phyloP scores from a whole-genome alignment of 2,797 vertebrate species.

The Sebastes trivittatus region DNA sequence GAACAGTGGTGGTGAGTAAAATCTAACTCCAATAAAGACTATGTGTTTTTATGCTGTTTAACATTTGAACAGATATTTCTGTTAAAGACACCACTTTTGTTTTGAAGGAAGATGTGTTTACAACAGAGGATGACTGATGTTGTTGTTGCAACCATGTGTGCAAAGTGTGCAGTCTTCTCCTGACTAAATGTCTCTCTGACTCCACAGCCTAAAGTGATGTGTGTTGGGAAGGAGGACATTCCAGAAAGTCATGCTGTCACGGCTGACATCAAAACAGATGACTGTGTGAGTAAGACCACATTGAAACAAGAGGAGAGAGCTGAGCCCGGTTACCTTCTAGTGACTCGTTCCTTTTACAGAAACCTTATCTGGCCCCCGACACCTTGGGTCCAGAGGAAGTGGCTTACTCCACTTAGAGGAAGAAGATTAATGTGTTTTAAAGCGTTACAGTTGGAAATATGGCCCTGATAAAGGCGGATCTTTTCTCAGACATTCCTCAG shows the following conservation, averaged over 20 bases:
- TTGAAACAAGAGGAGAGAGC: not conserved
- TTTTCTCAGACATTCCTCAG: slow-evolving; percentile 65
- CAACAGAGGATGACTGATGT: not conserved
- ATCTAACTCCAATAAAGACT: not conserved
- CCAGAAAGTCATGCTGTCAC: slow-evolving; percentile 10
- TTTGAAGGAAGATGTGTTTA: not conserved
- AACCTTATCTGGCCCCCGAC: slow-evolving; percentile 25
- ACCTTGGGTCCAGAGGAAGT: slow-evolving; percentile 38
- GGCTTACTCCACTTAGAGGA: not conserved
- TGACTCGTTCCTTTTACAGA: not conserved
- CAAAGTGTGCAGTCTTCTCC: not conserved
- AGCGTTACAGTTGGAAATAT: slow-evolving; percentile 33
- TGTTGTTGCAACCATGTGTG: not conserved
- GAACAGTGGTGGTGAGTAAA: slow-evolving; percentile 20
- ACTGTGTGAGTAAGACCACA: slow-evolving; percentile 69
- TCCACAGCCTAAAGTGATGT: slow-evolving; percentile 49
- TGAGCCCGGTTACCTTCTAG: not conserved
- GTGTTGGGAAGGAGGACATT: slow-evolving; percentile 51
- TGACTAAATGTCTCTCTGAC: not conserved
- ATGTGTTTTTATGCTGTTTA: not conserved
- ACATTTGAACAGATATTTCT: not conserved
- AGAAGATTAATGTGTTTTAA: slow-evolving; percentile 40
- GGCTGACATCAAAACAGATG: accelerated
- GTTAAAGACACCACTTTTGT: not conserved
- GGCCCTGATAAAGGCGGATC: slow-evolving; percentile 45